Evolutionary conservation across 2,888 invertebrate species (phyloP), one percentile per base, ranked within the genome.

Genomic region (Epirrhoe alternata): DNA sequence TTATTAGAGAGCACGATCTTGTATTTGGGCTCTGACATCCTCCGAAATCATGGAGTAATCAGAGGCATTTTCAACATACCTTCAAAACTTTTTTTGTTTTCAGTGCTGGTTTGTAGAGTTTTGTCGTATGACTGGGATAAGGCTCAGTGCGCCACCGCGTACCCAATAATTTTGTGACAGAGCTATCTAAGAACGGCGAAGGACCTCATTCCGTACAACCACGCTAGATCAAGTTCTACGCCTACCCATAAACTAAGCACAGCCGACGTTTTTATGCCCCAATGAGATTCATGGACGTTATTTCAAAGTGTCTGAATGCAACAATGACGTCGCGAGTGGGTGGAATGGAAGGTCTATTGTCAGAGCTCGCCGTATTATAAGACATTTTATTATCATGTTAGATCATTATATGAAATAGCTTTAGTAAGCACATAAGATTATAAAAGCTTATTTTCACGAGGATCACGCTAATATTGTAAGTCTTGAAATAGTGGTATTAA

Each of bases 251-350:
- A 71, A 72, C 66, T 68, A 67, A 62, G 63, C 60, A 70, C 62
- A 62, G 66, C 62, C 59, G 71, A 73, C 70, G 72, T 73, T 72
- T 69, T 69, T 69, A 75, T 73, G 68, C 50, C 64, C 57, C 66
- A 69, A 66, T 67, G 61, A 72, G 70, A 77, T 73, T 73, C 72
- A 71, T 73, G 70, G 72, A 67, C 69, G 70, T 74, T 67, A 64
- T 68, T 63, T 61, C 54, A 30, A 51, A 53, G 51, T 56, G 16
- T 59, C 66, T 57, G 64, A 56, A 66, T 61, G 69, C 60, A 68
- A 71, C 73, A 73, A 73, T 70, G 69, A 70, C 60, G 68, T 62
- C 64, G 54, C 52, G 57, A 57, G 73, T 72, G 70, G 73, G 73
- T 66, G 69, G 57, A 52, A 16, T 52, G 51, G 57, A 62, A 66